These are phyloP conservation scores for Thomomys bottae DNA, from an alignment of 2,113 vertebrate genomes.

Conservation along the genomic window DNA sequence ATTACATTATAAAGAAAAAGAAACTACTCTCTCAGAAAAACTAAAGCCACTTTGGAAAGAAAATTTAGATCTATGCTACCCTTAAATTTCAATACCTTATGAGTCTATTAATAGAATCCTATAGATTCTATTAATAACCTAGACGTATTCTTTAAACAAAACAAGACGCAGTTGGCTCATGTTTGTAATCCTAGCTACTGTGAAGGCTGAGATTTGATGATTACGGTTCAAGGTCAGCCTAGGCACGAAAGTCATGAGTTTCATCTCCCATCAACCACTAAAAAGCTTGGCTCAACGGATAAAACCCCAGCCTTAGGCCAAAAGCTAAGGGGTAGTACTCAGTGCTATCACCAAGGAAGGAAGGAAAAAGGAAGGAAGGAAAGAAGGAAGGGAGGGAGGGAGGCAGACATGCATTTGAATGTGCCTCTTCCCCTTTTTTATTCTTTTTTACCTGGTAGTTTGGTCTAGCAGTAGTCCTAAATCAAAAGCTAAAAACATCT, in stretches of 20 bases:
- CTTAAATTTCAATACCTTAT: slow-evolving; percentile 50
- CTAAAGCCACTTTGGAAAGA: slow-evolving; percentile 4
- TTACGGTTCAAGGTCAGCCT: too few relatives aligned
- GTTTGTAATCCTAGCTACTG: too few relatives aligned
- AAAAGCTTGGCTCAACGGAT: too few relatives aligned
- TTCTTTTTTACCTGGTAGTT: background rate
- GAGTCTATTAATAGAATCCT: too few relatives aligned
- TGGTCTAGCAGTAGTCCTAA: background rate
- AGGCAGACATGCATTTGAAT: background rate
- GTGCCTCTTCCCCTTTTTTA: background rate
- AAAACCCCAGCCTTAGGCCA: too few relatives aligned
- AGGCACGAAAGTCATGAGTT: too few relatives aligned
- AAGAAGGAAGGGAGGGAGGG: too few relatives aligned
- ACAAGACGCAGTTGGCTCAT: background rate
- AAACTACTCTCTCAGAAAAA: slow-evolving; percentile 4
- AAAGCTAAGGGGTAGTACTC: too few relatives aligned
- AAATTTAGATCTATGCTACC: background rate
- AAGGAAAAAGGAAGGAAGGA: too few relatives aligned
- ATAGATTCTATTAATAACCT: slow-evolving; percentile 23
- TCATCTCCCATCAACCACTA: too few relatives aligned
- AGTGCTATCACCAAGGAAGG: too few relatives aligned
- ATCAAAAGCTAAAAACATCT: slow-evolving; percentile 1
- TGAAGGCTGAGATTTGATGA: too few relatives aligned
- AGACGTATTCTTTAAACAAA: slow-evolving; percentile 6
- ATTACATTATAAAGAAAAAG: slow-evolving; percentile 40